These are phyloP conservation scores for Tethea ocularis DNA, from an alignment of 2,888 invertebrate genomes.

Conservation along the genomic window DNA sequence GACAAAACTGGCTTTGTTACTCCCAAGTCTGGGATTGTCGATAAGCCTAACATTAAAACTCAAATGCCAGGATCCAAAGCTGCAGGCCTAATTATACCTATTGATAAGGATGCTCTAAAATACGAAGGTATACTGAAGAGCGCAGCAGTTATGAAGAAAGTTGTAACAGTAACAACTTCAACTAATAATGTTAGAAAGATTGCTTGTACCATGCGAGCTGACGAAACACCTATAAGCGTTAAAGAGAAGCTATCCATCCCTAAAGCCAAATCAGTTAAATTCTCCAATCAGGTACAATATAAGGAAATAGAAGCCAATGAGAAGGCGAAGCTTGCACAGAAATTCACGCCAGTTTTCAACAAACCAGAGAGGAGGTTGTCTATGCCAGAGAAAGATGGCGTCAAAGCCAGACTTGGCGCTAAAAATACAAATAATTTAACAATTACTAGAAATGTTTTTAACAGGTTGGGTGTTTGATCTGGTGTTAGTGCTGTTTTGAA, in stretches of 20 bases:
- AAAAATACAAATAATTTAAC: constrained; percentile 63
- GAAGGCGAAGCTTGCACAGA: constrained; percentile 30
- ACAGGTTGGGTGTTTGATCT: constrained; percentile 66
- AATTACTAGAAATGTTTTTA: constrained; percentile 69
- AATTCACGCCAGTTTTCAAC: constrained; percentile 61
- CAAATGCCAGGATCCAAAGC: constrained; percentile 42
- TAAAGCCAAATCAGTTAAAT: constrained; percentile 78
- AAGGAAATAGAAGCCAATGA: constrained; percentile 68
- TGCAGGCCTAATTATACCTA: constrained; percentile 44
- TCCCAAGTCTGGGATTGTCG: constrained; percentile 45
- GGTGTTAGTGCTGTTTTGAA: background rate
- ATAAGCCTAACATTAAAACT: constrained; percentile 55
- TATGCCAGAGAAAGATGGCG: constrained; percentile 60
- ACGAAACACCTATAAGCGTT: constrained; percentile 68
- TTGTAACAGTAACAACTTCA: constrained; percentile 62
- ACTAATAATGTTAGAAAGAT: constrained; percentile 63
- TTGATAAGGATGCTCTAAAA: constrained; percentile 69
- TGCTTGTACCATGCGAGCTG: constrained; percentile 75
- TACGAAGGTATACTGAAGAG: constrained; percentile 77
- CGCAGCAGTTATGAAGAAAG: constrained; percentile 47
- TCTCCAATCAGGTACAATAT: constrained; percentile 71
- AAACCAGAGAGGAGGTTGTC: constrained; percentile 73
- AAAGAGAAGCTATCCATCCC: constrained; percentile 69
- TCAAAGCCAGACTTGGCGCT: constrained; percentile 65
- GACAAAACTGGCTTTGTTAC: background rate